Evolutionary conservation across 2,888 invertebrate species (phyloP).

Genomic region (Ichneumoninae sp.): DNA sequence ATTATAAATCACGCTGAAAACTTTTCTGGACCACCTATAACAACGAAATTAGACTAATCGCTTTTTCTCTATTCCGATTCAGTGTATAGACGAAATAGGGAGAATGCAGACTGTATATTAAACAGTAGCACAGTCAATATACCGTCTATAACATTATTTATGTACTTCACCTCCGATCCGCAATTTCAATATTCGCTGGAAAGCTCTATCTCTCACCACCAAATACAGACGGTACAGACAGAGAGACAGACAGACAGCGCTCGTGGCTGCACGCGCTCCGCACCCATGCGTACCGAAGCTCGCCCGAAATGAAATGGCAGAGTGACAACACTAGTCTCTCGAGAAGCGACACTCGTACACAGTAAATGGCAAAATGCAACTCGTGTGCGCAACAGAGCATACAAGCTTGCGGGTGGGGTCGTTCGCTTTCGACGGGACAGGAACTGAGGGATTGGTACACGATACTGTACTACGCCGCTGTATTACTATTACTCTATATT

Average conservation of each 20-base stretch:
- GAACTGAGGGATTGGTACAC: slow-evolving; percentile 63
- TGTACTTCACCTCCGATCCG: slow-evolving; percentile 59
- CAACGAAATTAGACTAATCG: background rate
- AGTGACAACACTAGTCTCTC: slow-evolving; percentile 63
- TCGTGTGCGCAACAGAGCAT: slow-evolving; percentile 65
- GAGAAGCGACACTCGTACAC: slow-evolving; percentile 51
- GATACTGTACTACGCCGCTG: slow-evolving; percentile 56
- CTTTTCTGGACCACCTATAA: background rate
- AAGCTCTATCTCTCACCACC: slow-evolving; percentile 63
- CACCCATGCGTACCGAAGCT: slow-evolving; percentile 64
- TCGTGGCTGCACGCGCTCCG: slow-evolving; percentile 50
- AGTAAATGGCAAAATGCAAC: slow-evolving; percentile 60
- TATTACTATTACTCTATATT: slow-evolving; percentile 49
- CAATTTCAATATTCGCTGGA: slow-evolving; percentile 65
- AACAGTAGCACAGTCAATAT: slow-evolving; percentile 43
- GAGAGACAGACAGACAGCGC: slow-evolving; percentile 61
- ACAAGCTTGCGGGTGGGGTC: slow-evolving; percentile 51
- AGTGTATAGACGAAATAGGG: background rate
- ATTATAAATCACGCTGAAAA: background rate
- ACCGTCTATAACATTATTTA: slow-evolving; percentile 66
- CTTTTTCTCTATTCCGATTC: background rate
- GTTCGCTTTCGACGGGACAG: slow-evolving; percentile 55
- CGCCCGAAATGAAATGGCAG: slow-evolving; percentile 78
- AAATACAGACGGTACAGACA: slow-evolving; percentile 50
- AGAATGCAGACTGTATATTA: slow-evolving; percentile 26